phyloP scores from a whole-genome alignment of 2,888 invertebrate species.

The Ferrisia virgata region DNA sequence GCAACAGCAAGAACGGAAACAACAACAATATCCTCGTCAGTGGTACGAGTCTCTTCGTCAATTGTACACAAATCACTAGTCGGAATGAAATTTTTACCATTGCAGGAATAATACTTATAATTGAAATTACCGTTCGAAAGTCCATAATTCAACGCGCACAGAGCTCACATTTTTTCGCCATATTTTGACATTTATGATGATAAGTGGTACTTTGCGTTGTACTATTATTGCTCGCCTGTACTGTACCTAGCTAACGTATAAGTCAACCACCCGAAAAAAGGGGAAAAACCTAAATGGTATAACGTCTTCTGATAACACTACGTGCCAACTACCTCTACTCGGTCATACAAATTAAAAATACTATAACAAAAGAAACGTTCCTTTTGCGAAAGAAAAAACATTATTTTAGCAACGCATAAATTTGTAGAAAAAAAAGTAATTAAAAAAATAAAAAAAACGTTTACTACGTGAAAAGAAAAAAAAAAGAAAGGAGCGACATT shows the following conservation, averaged over 20 bases:
- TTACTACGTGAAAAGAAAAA: not conserved
- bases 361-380: not conserved
- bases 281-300: not conserved
- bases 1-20: not conserved
- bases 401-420: not conserved
- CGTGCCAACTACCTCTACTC: not conserved
- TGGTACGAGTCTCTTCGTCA: not conserved
- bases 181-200: not conserved
- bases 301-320: not conserved
- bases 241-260: no score
- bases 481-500: not conserved
- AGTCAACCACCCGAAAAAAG: not conserved
- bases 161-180: not conserved
- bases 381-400: not conserved
- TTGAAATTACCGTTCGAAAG: not conserved
- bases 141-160: not conserved
- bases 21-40: not conserved
- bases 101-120: not conserved
- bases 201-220: not conserved
- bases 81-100: not conserved
- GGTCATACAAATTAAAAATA: not conserved
- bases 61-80: not conserved
- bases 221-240: no score
- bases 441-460: not conserved
- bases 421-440: conserved; percentile 7